phyloP scores from a whole-genome alignment of 2,888 invertebrate genomes.

The Charanyca ferruginea region DNA sequence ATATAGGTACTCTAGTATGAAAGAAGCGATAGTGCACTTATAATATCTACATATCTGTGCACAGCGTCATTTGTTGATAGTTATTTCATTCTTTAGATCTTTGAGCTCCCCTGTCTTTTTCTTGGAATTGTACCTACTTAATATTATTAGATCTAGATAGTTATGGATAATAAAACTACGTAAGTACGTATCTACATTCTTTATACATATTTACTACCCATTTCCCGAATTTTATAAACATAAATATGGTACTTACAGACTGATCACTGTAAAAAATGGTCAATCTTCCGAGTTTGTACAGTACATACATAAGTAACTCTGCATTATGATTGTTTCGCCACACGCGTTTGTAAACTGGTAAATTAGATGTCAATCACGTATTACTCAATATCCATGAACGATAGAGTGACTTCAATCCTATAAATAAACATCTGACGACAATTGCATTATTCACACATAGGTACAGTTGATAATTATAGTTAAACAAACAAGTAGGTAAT shows the following conservation, averaged over 20 bases:
- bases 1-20: not conserved
- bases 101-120: too few relatives aligned
- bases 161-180: not conserved
- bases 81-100: conserved; percentile 24
- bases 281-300: not conserved
- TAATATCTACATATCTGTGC: not conserved
- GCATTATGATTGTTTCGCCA: not conserved
- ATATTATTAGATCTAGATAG: not conserved
- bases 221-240: too few relatives aligned
- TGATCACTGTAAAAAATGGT: not conserved
- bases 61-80: conserved; percentile 3
- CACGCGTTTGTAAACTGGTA: conserved; percentile 34
- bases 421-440: conserved; percentile 81
- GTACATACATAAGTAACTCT: not conserved
- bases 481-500: conserved; percentile 68
- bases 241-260: too few relatives aligned
- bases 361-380: conserved; percentile 69
- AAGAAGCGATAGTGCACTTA: not conserved
- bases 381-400: conserved; percentile 63
- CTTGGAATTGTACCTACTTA: too few relatives aligned
- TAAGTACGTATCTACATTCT: not conserved
- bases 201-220: too few relatives aligned
- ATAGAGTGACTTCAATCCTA: conserved; percentile 85
- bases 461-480: conserved; percentile 60
- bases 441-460: conserved; percentile 72